phyloP scores from a whole-genome alignment of 2,113 vertebrate genomes.

The Phaethornis superciliosus region DNA sequence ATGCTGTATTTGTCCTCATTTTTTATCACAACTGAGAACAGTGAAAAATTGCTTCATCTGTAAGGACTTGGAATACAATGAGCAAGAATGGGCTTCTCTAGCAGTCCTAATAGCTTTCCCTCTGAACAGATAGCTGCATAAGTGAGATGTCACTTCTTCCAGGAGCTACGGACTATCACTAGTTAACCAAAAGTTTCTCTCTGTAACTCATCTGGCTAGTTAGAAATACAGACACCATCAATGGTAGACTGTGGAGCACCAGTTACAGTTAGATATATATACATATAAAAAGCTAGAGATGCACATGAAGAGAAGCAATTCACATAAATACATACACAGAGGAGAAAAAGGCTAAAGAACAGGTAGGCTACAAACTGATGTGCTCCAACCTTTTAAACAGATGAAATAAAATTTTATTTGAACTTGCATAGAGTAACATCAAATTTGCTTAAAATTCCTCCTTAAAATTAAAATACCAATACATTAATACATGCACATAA shows the following conservation, averaged over 20 bases:
- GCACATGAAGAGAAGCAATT: neutral
- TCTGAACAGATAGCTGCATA: conserved; percentile 7
- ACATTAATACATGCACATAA: neutral
- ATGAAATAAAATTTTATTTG: neutral
- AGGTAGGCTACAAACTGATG: neutral
- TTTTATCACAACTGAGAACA: conserved; percentile 41
- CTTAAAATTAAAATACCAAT: neutral
- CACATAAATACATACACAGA: neutral
- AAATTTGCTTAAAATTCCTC: neutral
- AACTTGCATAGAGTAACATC: neutral
- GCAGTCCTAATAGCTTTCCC: conserved; percentile 28
- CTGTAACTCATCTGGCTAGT: neutral
- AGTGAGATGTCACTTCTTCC: neutral
- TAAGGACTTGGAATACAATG: conserved; percentile 40
- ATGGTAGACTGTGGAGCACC: neutral
- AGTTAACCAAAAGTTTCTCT: neutral
- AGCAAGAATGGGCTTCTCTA: conserved; percentile 45
- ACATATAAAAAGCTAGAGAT: neutral
- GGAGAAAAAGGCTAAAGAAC: neutral
- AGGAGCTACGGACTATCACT: neutral
- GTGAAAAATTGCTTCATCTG: conserved; percentile 53
- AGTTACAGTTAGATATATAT: neutral
- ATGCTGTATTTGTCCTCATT: conserved; percentile 45
- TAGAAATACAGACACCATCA: neutral
- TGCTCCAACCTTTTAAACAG: neutral